Base-by-base conservation (phyloP, 2,888 invertebrate species). In the Helobdella robusta region DNA sequence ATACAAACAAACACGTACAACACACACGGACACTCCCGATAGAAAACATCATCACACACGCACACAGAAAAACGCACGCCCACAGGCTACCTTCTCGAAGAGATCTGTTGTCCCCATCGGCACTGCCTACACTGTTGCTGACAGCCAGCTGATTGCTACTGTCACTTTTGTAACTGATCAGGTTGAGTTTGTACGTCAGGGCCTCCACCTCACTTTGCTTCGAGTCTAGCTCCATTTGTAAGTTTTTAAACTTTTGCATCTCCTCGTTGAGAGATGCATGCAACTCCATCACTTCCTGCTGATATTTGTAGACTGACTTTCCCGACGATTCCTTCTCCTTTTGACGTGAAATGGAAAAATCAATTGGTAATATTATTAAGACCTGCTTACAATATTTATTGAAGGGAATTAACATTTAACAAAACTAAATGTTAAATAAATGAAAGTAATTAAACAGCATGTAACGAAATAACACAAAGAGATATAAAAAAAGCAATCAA, bases 141-240 rank as follows among this genome's bases (percentile, higher is more conserved):
- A n/a, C n/a, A n/a, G n/a, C n/a, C n/a, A n/a, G n/a, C n/a, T n/a
- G n/a, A n/a, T n/a, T n/a, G n/a, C n/a, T n/a, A n/a, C n/a, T n/a
- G n/a, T n/a, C n/a, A n/a, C n/a, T n/a, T n/a, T n/a, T n/a, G n/a
- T n/a, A n/a, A n/a, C n/a, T n/a, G n/a, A n/a, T n/a, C n/a, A 86
- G 84, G 4, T 87, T 86, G 64, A 93, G 81, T 78, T 91, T 91
- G 79, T 89, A 87, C 66, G 79, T 76, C 34, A 93, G 81, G 77
- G 90, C 89, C 81, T 95, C 94, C 70, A 95, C 91, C 82, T 95
- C 94, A 0, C 88, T 90, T 77, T 95, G 94, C 80, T 94, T 95
- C 75, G 91, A 89, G 81, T 94, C 94, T 68, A 93, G 84, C 82
- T 97, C 95, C 93, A 94, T 94, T 79, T 91, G 89, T 67, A 93